These are phyloP conservation scores for Goniozus legneri DNA, from an alignment of 1,140 invertebrate genomes.

Conservation along the genomic window DNA sequence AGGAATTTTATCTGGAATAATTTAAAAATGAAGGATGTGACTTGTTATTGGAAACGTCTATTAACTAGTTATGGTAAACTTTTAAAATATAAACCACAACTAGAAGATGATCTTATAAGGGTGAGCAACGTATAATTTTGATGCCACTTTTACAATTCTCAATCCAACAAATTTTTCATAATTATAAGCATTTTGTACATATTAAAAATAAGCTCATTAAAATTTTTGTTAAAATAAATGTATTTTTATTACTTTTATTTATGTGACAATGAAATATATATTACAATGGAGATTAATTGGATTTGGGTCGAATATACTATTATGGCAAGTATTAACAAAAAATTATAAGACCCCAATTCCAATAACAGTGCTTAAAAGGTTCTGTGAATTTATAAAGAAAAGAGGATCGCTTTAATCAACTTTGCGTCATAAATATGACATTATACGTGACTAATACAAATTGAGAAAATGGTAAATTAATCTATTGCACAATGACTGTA, in stretches of 20 bases:
- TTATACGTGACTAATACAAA: too few relatives aligned
- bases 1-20: slow-evolving; percentile 80
- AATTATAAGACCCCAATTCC: slow-evolving; percentile 16
- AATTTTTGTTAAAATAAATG: slow-evolving; percentile 19
- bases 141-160: too few relatives aligned
- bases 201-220: too few relatives aligned
- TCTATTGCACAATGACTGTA: too few relatives aligned
- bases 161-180: too few relatives aligned
- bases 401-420: too few relatives aligned
- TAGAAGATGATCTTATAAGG: slow-evolving; percentile 58
- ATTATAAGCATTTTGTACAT: too few relatives aligned
- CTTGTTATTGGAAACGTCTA: slow-evolving; percentile 84
- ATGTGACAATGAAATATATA: slow-evolving; percentile 37
- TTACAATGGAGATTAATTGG: slow-evolving; percentile 33
- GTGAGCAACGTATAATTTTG: too few relatives aligned
- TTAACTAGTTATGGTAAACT: slow-evolving; percentile 76
- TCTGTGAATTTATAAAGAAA: too few relatives aligned
- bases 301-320: slow-evolving; percentile 14
- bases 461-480: too few relatives aligned
- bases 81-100: slow-evolving; percentile 65
- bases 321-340: slow-evolving; percentile 37
- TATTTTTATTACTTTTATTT: slow-evolving; percentile 29
- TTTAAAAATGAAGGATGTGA: slow-evolving; percentile 77
- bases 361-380: too few relatives aligned
- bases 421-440: too few relatives aligned